Base-by-base conservation (phyloP, 2,888 invertebrate genomes). In the Microctonus brassicae region DNA sequence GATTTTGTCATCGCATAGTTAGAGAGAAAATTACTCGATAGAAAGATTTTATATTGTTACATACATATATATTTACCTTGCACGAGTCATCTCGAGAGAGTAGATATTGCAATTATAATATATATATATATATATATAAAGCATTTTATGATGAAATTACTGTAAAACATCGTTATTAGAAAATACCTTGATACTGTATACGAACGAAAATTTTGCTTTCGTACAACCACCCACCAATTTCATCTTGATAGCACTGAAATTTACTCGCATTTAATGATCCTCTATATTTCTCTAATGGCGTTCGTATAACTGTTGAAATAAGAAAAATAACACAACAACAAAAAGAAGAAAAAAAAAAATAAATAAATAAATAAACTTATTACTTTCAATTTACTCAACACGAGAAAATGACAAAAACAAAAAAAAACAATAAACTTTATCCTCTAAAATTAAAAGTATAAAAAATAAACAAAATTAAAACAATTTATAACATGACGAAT, bases 101-200 rank as follows among this genome's bases (percentile, higher is more conserved):
- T 47, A 47, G n/a, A 47, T 70, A 70, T 70, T 33, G 65, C 64
- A 60, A 70, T 70, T 70, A 60, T 65, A 60, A 64, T 57, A 57
- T 65, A 60, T 47, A 47, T 47, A 60, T 47, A 47, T 47, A 17
- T 47, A 17, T 17, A 6, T 47, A 60, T 60, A 65, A 65, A 70
- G 65, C 70, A 64, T 60, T 70, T 70, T 70, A 36, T 65, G 42
- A 26, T 70, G 65, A 70, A 70, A 70, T 70, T 70, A 65, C 70
- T 70, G 58, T 70, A 60, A 60, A 65, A 70, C 70, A 70, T 70
- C 70, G 70, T 70, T 70, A 70, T 70, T 70, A 70, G n/a, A 58
- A 58, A 70, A 70, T 65, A 60, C 70, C 70, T 70, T 60, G n/a
- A n/a, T 33, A 58, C 53, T 52, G 65, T 70, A 17, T 70, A 17